These are phyloP conservation scores for Nemapogon koenigi DNA, from an alignment of 2,888 invertebrate genomes.

Conservation along the genomic window DNA sequence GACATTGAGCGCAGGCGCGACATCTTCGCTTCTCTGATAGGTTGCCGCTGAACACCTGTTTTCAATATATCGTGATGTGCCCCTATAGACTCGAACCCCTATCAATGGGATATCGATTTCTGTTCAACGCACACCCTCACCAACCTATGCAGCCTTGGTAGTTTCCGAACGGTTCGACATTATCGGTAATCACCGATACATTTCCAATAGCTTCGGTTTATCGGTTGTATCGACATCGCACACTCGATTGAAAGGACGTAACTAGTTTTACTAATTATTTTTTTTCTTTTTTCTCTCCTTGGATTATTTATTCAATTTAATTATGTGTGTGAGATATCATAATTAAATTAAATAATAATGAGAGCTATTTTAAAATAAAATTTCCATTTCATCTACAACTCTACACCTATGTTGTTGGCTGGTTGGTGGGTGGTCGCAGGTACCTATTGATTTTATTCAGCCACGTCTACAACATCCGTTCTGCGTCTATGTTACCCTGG, in stretches of 20 bases:
- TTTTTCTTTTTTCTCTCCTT: neutral
- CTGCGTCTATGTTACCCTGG: too few species aligned
- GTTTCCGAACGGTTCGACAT: constrained; percentile 64
- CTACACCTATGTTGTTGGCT: too few species aligned
- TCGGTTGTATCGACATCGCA: constrained; percentile 26
- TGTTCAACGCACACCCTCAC: constrained; percentile 45
- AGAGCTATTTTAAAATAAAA: too few species aligned
- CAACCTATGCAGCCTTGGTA: constrained; percentile 49
- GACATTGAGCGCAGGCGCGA: constrained; percentile 7
- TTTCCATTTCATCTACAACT: too few species aligned
- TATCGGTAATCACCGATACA: constrained; percentile 62
- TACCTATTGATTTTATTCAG: too few species aligned
- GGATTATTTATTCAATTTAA: too few species aligned
- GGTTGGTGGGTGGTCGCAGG: too few species aligned
- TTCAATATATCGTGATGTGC: constrained; percentile 1
- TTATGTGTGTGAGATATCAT: too few species aligned
- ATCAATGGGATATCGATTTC: constrained; percentile 61
- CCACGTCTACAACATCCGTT: too few species aligned
- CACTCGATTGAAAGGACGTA: too few species aligned
- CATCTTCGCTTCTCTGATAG: constrained; percentile 1
- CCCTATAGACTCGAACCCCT: constrained; percentile 37
- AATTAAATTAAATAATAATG: too few species aligned
- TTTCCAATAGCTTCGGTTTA: constrained; percentile 34
- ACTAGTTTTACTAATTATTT: neutral
- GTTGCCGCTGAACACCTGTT: constrained; percentile 4